Conservation (phyloP, 2,888 invertebrate species). For the Cheilosia vulpina region DNA sequence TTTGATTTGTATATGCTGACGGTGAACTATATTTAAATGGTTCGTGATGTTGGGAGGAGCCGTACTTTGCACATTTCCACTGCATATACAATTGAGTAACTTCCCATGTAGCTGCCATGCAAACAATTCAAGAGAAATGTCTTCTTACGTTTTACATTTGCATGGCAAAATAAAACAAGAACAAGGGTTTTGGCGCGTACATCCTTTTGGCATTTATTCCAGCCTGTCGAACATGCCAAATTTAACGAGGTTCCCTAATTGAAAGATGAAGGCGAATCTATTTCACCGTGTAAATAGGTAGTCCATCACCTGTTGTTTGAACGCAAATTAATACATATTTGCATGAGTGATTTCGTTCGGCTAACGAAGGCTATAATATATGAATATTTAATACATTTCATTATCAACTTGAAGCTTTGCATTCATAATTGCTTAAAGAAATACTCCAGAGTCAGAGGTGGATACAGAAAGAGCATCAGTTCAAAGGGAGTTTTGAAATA, state of each 20-base stretch:
- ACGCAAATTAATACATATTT: neutral
- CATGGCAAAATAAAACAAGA: neutral
- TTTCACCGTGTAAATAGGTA: slow-evolving; percentile 17
- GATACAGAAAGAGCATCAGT: neutral
- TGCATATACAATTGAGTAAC: neutral
- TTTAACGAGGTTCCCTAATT: slow-evolving; percentile 36
- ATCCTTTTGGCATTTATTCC: neutral
- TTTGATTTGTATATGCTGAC: slow-evolving; percentile 25
- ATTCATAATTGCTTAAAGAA: neutral
- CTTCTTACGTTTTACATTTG: neutral
- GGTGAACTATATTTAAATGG: slow-evolving; percentile 13
- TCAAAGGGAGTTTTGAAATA: neutral
- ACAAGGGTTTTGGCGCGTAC: neutral
- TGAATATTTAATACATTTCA: slow-evolving; percentile 33
- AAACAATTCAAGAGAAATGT: neutral
- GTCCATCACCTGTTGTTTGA: slow-evolving; percentile 40
- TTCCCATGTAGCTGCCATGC: neutral
- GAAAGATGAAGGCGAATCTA: slow-evolving; percentile 26
- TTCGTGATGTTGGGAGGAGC: slow-evolving; percentile 12
- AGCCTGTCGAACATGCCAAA: slow-evolving; percentile 8
- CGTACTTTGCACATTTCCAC: neutral
- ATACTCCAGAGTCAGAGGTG: neutral
- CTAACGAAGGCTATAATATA: neutral
- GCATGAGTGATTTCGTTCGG: slow-evolving; percentile 14
- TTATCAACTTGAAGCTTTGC: neutral